phyloP scores from a whole-genome alignment of 2,888 invertebrate genomes.

The Dynastes grantii region DNA sequence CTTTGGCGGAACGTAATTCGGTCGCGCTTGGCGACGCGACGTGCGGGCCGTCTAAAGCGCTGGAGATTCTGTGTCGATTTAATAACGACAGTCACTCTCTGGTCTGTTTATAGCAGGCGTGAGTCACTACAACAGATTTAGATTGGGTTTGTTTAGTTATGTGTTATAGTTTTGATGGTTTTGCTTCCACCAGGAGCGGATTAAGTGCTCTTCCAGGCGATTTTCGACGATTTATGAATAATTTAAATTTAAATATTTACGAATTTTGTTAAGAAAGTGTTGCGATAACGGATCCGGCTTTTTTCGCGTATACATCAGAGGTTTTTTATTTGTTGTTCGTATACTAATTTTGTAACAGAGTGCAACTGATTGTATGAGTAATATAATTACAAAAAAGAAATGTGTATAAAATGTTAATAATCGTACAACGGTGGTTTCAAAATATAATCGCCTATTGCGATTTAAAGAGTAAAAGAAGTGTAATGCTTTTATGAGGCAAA shows the following conservation, averaged over 20 bases:
- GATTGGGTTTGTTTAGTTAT: conserved; percentile 66
- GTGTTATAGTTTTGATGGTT: conserved; percentile 60
- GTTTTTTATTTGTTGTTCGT: background rate
- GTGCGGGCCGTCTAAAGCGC: conserved; percentile 40
- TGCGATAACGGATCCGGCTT: background rate
- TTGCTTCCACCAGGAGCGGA: conserved; percentile 54
- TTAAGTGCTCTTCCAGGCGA: conserved; percentile 28
- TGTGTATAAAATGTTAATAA: too few relatives aligned
- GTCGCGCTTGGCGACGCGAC: conserved; percentile 45
- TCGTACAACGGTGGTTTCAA: too few relatives aligned
- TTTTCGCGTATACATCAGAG: conserved; percentile 16
- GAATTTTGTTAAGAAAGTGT: background rate
- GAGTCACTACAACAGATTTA: conserved; percentile 65
- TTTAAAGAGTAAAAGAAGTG: too few relatives aligned
- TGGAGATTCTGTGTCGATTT: conserved; percentile 49
- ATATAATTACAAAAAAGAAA: too few relatives aligned
- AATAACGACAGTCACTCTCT: conserved; percentile 52
- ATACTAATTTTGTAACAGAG: background rate
- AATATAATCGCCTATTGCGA: too few relatives aligned
- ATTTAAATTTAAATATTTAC: conserved; percentile 28
- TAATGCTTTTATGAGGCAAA: too few relatives aligned
- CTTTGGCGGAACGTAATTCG: conserved; percentile 38
- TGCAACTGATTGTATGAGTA: background rate
- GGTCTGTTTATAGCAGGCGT: conserved; percentile 61
- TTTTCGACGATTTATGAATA: conserved; percentile 17